Evolutionary conservation across 2,888 invertebrate species (phyloP).

Genomic region (Idaea biselata): DNA sequence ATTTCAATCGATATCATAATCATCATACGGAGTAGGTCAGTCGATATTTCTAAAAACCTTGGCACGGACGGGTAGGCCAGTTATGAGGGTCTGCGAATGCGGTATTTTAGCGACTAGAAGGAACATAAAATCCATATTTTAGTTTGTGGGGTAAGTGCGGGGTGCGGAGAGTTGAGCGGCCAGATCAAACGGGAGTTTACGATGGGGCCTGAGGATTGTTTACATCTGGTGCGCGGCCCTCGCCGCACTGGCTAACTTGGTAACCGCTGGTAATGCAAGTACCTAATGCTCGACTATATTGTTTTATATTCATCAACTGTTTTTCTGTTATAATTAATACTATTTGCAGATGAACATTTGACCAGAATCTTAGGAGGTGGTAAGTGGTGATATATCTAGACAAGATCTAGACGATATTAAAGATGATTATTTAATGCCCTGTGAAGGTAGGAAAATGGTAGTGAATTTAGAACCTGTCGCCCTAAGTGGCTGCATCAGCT

Average conservation of each 20-base stretch:
- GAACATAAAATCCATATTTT: constrained; percentile 78
- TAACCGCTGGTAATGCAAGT: constrained; percentile 67
- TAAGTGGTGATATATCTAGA: no score
- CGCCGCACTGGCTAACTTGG: constrained; percentile 69
- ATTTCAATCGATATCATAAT: background rate
- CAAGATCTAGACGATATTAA: no score
- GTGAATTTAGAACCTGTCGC: no score
- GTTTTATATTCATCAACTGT: constrained; percentile 3
- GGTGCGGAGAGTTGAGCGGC: constrained; percentile 47
- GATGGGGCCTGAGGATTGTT: constrained; percentile 75
- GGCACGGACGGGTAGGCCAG: constrained; percentile 23
- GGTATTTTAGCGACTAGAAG: constrained; percentile 72
- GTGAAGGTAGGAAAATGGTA: no score
- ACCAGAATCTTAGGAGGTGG: no score
- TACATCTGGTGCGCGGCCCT: constrained; percentile 76
- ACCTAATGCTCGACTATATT: constrained; percentile 40
- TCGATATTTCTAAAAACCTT: constrained; percentile 7
- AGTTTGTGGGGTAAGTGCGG: constrained; percentile 53
- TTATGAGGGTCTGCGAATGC: constrained; percentile 71
- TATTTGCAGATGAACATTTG: no score
- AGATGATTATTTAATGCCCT: no score
- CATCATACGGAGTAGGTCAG: background rate
- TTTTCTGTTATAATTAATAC: constrained; percentile 8
- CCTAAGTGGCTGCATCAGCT: no score
- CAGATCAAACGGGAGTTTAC: constrained; percentile 78